Conservation (phyloP, 1,140 invertebrate species). For the Nixonia krombeini region DNA sequence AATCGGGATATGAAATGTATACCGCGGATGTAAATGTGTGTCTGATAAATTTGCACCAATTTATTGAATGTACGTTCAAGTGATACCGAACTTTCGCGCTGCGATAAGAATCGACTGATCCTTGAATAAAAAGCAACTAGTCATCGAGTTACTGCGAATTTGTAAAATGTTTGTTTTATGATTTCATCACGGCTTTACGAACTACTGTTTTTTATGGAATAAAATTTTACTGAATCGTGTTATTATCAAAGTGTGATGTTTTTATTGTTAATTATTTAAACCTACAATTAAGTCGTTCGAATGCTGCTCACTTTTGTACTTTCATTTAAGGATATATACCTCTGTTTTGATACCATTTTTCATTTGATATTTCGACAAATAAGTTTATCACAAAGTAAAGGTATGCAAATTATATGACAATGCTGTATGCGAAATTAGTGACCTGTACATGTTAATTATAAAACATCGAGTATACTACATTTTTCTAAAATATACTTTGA, state of each 20-base stretch:
- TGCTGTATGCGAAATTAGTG: too few relatives aligned
- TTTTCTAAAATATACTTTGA: too few relatives aligned
- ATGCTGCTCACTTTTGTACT: too few relatives aligned
- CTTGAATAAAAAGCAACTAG: constrained; percentile 26
- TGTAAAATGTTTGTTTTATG: constrained; percentile 27
- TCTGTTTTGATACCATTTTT: too few relatives aligned
- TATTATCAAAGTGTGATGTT: not conserved
- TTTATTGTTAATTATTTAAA: too few relatives aligned
- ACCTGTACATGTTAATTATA: too few relatives aligned
- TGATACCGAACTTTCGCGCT: constrained; percentile 35
- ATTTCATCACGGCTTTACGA: constrained; percentile 23
- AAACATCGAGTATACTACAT: too few relatives aligned
- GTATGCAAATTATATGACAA: too few relatives aligned
- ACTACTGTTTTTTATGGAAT: not conserved
- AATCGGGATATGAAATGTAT: constrained; percentile 31
- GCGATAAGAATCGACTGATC: constrained; percentile 10
- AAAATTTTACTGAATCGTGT: not conserved
- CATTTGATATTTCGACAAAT: too few relatives aligned
- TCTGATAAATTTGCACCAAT: constrained; percentile 43
- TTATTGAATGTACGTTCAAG: constrained; percentile 36
- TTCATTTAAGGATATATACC: too few relatives aligned
- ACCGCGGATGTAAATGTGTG: constrained; percentile 38
- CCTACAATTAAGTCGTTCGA: too few relatives aligned
- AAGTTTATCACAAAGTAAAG: too few relatives aligned
- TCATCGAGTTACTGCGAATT: constrained; percentile 19